phyloP scores from a whole-genome alignment of 2,888 invertebrate species.

The Tuberolachnus salignus region DNA sequence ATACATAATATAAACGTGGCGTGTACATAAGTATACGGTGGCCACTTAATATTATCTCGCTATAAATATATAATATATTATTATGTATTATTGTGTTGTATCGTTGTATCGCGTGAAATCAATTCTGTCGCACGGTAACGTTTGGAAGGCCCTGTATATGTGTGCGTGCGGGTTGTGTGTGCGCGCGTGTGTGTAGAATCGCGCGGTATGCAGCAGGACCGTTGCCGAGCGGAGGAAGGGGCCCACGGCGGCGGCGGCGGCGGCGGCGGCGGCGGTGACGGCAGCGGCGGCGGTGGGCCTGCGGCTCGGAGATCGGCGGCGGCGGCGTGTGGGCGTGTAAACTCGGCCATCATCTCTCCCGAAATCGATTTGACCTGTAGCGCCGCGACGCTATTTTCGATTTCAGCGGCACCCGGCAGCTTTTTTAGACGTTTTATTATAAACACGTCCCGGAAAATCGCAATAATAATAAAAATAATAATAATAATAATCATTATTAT shows the following conservation, averaged over 20 bases:
- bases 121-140: too few relatives aligned
- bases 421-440: slow-evolving; percentile 6
- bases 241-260: background rate
- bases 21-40: too few relatives aligned
- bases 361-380: slow-evolving; percentile 56
- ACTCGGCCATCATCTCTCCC: slow-evolving; percentile 50
- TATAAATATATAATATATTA: too few relatives aligned
- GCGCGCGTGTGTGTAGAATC: background rate
- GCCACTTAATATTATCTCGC: too few relatives aligned
- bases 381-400: slow-evolving; percentile 55
- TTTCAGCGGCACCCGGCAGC: slow-evolving; percentile 17
- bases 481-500: too few relatives aligned
- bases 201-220: background rate
- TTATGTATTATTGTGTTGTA: too few relatives aligned
- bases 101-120: too few relatives aligned
- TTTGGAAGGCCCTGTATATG: background rate
- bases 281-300: background rate
- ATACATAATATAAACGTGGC: too few relatives aligned
- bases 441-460: slow-evolving; percentile 32
- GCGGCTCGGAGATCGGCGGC: background rate
- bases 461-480: too few relatives aligned
- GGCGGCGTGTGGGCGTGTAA: slow-evolving; percentile 48
- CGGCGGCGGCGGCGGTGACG: background rate
- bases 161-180: too few relatives aligned
- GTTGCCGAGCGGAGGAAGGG: background rate